Evolutionary conservation across 2,113 vertebrate genomes (phyloP), one percentile per base, ranked within the genome.

Genomic region (Catharus fuscescens): DNA sequence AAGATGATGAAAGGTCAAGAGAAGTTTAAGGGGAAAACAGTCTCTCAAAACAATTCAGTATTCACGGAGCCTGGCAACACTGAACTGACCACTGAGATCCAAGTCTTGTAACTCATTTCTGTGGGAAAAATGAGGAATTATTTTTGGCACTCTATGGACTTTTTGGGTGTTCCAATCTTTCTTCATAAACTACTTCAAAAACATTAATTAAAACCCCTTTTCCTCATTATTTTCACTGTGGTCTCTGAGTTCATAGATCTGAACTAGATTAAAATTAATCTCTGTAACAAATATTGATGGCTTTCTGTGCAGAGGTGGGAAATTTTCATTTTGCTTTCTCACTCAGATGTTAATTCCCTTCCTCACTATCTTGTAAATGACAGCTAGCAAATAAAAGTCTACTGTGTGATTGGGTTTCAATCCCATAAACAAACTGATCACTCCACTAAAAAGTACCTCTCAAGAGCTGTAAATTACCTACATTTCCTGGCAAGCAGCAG

Each of bases 1-100:
- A 84, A 92, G 66, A 89, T 38, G 53, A 34, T 53, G 83, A 87
- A 92, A 89, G 50, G 54, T 93, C 91, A 91, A 44, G 34, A 89
- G 57, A 85, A 85, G 74, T 92, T 87, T 53, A 91, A 93, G 65
- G 57, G 50, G 61, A 84, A 88, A 93, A 67, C 21, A 91, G 23
- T 23, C 18, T 91, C 34, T 91, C 73, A 64, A 92, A 92, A 84
- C 62, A 87, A 57, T 76, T 82, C 40, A 54, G 45, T 69, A 57
- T 79, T 91, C 78, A 57, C 11, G 47, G 36, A 80, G 40, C 59
- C 80, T 84, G 77, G 74, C 70, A 95, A 62, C 54, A 89, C 9
- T 69, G 62, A 89, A 71, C 25, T 87, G 90, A 81, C 73, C 69
- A 71, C 91, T 61, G 84, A 91, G 89, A 79, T 72, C 34, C 79